phyloP scores from a whole-genome alignment of 2,888 invertebrate species.

The Kryphioiulus occultus region DNA sequence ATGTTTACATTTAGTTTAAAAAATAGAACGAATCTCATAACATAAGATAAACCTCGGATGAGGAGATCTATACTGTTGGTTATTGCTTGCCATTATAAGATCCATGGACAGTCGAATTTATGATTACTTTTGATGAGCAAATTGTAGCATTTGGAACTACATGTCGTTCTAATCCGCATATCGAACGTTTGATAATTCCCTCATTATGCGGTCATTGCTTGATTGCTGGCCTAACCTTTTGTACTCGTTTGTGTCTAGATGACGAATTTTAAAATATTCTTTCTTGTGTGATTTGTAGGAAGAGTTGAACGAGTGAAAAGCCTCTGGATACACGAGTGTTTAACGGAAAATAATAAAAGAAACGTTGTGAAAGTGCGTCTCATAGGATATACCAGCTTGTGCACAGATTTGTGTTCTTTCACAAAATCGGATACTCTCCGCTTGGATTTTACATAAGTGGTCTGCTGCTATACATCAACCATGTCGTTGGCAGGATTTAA shows the following conservation, averaged over 20 bases:
- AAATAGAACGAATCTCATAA: neutral
- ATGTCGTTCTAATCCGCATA: neutral
- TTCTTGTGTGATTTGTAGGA: neutral
- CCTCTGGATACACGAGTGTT: neutral
- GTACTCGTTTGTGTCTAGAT: neutral
- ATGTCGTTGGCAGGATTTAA: slow-evolving; percentile 99
- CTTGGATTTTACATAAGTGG: neutral
- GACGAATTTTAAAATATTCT: neutral
- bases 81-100: neutral
- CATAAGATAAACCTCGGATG: neutral
- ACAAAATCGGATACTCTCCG: neutral
- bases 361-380: neutral
- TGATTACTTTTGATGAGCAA: neutral
- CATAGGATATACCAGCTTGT: neutral
- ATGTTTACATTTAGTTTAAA: neutral
- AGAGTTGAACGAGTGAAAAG: neutral
- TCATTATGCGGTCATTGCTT: neutral
- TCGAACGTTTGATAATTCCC: neutral
- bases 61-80: neutral
- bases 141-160: neutral
- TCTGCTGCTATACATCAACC: slow-evolving; percentile 56
- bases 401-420: neutral
- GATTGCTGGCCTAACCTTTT: neutral
- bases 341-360: neutral
- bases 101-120: neutral